These are phyloP conservation scores for Ridgeia piscesae DNA, from an alignment of 1,140 invertebrate genomes.

Conservation along the genomic window DNA sequence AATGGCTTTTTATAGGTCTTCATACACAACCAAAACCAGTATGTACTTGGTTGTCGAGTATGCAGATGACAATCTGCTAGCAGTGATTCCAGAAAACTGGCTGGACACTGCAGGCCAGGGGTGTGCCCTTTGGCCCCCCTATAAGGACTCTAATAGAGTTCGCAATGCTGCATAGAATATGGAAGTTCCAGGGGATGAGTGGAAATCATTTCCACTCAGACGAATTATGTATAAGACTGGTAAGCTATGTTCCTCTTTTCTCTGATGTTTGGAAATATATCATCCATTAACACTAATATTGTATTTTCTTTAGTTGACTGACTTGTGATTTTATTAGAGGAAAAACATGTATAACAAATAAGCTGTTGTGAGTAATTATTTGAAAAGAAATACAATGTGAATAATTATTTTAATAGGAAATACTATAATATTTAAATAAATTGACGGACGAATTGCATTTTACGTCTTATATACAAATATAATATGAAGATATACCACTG, in stretches of 20 bases:
- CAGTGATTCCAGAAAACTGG: slow-evolving; percentile 9
- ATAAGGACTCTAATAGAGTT: background rate
- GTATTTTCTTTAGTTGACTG: slow-evolving; percentile 3
- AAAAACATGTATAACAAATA: background rate
- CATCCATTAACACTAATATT: too few relatives aligned
- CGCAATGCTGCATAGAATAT: slow-evolving; percentile 8
- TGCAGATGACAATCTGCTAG: slow-evolving; percentile 2
- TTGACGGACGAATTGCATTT: background rate
- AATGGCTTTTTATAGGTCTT: background rate
- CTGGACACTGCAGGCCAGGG: background rate
- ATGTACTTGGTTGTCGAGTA: slow-evolving; percentile 10
- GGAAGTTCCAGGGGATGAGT: slow-evolving; percentile 14
- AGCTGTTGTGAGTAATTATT: too few relatives aligned
- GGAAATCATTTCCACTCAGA: slow-evolving; percentile 11
- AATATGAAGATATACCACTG: background rate
- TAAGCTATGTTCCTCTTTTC: background rate
- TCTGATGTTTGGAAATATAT: background rate
- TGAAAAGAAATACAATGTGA: too few relatives aligned
- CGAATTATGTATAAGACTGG: slow-evolving; percentile 8
- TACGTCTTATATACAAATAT: background rate
- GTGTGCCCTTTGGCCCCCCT: slow-evolving; percentile 12
- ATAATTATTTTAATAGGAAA: background rate
- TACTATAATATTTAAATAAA: background rate
- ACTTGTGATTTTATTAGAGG: background rate
- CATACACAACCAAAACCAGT: slow-evolving; percentile 1